Evolutionary conservation across 2,888 invertebrate species (phyloP).

Genomic region (Mimachlamys varia): DNA sequence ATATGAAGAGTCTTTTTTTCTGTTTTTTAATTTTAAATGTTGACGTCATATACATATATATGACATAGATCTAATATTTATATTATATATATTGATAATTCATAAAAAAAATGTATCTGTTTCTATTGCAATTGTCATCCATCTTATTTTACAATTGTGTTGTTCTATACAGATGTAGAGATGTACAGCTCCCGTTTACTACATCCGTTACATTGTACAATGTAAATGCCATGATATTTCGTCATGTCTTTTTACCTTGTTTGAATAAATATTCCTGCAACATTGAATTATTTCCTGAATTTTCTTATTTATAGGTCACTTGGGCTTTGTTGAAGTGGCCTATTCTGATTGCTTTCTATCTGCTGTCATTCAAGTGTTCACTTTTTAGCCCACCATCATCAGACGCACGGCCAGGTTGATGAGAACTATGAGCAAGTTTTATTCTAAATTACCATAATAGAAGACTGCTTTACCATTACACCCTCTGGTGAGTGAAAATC

Average conservation of each 20-base stretch:
- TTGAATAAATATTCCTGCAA: constrained; percentile 33
- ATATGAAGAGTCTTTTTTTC: background rate
- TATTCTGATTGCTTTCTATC: too few species aligned
- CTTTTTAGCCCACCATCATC: too few species aligned
- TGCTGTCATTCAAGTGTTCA: too few species aligned
- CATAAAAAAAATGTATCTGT: background rate
- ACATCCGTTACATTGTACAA: background rate
- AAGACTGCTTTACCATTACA: too few species aligned
- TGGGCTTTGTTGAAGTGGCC: too few species aligned
- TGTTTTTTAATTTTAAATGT: constrained; percentile 32
- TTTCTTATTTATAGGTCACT: background rate
- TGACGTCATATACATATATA: background rate
- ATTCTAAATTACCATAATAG: too few species aligned
- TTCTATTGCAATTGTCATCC: background rate
- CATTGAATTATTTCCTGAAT: background rate
- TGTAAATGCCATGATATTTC: constrained; percentile 14
- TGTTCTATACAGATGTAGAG: background rate
- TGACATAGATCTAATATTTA: constrained; percentile 7
- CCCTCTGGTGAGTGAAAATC: too few species aligned
- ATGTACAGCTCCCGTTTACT: background rate
- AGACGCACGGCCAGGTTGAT: too few species aligned
- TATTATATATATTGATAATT: constrained; percentile 16
- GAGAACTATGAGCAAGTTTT: too few species aligned
- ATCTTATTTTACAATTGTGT: background rate
- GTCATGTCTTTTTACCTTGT: constrained; percentile 32